A percentile compares a stretch with the other conserved stretches of the same genome.
Evolutionary conservation across 2,797 vertebrate genomes (phyloP).

Genomic region (Lacerta bilineata): DNA sequence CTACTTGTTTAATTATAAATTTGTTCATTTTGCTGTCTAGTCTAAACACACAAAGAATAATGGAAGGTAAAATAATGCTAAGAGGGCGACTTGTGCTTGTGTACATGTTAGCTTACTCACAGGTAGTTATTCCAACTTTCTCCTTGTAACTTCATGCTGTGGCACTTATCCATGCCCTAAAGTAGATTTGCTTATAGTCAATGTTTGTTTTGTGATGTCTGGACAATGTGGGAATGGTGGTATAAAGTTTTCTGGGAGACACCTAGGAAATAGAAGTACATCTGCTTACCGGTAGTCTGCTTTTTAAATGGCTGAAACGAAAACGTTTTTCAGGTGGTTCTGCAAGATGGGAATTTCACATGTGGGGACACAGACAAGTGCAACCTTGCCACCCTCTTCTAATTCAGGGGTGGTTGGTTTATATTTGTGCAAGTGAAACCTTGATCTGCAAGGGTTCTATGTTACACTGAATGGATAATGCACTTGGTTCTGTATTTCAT

Average conservation of each 20-base stretch:
- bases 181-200: neutral
- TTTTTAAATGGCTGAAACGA: too few species aligned
- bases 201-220: neutral
- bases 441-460: too few species aligned
- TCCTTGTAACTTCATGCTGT: neutral
- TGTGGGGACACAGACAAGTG: too few species aligned
- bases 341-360: too few species aligned
- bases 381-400: too few species aligned
- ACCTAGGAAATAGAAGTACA: too few species aligned
- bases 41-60: neutral
- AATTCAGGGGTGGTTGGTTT: too few species aligned
- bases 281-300: too few species aligned
- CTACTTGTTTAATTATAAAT: too few species aligned
- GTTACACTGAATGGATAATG: neutral
- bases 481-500: neutral
- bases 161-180: neutral
- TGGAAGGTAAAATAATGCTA: neutral
- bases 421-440: too few species aligned
- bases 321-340: too few species aligned
- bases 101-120: neutral
- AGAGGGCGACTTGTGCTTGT: neutral
- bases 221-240: neutral
- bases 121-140: neutral
- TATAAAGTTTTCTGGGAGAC: too few species aligned
- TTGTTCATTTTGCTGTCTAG: neutral